phyloP scores from a whole-genome alignment of 2,113 vertebrate genomes.

The Scartelaos histophorus region DNA sequence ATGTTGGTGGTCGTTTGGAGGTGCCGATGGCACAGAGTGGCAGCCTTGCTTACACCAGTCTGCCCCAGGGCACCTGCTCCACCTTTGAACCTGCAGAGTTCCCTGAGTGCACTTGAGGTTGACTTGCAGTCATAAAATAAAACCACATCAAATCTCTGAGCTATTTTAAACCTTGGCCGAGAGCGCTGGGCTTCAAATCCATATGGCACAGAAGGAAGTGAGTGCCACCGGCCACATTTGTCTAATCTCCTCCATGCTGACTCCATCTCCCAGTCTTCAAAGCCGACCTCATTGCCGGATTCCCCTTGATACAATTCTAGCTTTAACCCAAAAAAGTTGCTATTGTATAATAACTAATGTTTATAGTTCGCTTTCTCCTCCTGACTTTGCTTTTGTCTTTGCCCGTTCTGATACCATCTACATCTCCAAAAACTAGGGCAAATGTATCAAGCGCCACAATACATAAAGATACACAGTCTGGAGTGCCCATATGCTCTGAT shows the following conservation, averaged over 20 bases:
- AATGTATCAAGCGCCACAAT: conserved; percentile 50
- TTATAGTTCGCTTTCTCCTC: conserved; percentile 4
- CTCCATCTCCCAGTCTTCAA: conserved; percentile 46
- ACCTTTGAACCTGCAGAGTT: neutral
- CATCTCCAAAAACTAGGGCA: conserved; percentile 23
- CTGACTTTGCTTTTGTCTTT: conserved; percentile 24
- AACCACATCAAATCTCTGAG: conserved; percentile 16
- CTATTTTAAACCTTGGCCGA: conserved; percentile 26
- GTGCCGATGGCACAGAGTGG: no score
- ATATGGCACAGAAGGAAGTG: conserved; percentile 15
- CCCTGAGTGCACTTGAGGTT: neutral
- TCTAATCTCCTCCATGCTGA: conserved; percentile 34
- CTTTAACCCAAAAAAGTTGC: conserved; percentile 27
- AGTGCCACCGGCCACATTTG: conserved; percentile 22
- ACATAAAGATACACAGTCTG: conserved; percentile 27
- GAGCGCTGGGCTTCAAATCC: conserved; percentile 13
- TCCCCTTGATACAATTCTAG: conserved; percentile 31
- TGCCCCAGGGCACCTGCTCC: neutral
- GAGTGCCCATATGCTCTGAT: conserved; percentile 12
- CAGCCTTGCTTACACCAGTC: no score
- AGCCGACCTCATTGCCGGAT: conserved; percentile 12
- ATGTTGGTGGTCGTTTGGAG: no score
- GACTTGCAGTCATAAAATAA: neutral
- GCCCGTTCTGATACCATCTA: conserved; percentile 13
- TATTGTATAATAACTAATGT: conserved; percentile 46